Evolutionary conservation across 2,888 invertebrate genomes (phyloP).

Genomic region (Hypsopygia costalis): DNA sequence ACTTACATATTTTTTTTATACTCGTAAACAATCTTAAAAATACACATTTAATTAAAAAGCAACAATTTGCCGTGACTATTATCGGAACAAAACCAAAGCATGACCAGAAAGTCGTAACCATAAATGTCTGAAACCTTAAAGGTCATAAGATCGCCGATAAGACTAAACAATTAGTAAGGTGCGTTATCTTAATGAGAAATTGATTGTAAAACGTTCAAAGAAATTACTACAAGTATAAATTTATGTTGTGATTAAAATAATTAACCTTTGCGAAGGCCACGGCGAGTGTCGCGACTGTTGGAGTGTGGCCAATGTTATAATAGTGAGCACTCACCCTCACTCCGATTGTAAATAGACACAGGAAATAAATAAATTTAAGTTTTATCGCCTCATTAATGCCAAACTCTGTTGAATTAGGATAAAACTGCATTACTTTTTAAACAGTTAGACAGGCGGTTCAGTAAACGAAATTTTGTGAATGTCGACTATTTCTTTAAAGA

Average conservation of each 20-base stretch:
- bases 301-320: conserved; percentile 50
- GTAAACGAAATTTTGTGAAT: too few species aligned
- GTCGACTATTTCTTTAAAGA: too few species aligned
- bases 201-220: conserved; percentile 15
- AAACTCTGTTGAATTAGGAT: too few species aligned
- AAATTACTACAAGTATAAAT: conserved; percentile 31
- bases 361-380: conserved; percentile 14
- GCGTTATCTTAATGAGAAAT: conserved; percentile 10
- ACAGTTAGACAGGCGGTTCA: too few species aligned
- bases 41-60: too few species aligned
- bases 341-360: conserved; percentile 31
- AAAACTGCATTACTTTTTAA: too few species aligned
- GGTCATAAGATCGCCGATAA: conserved; percentile 7
- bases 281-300: conserved; percentile 63
- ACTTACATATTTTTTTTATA: too few species aligned
- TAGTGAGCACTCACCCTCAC: conserved; percentile 27
- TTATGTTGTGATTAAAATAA: conserved; percentile 58
- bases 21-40: too few species aligned
- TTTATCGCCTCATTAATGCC: background rate
- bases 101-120: conserved; percentile 2
- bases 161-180: conserved; percentile 2
- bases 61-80: too few species aligned
- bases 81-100: background rate
- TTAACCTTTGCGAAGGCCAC: conserved; percentile 68
- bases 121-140: conserved; percentile 3